Evolutionary conservation across 2,888 invertebrate species (phyloP), one percentile per base, ranked within the genome.

Genomic region (Harpalus rubripes): DNA sequence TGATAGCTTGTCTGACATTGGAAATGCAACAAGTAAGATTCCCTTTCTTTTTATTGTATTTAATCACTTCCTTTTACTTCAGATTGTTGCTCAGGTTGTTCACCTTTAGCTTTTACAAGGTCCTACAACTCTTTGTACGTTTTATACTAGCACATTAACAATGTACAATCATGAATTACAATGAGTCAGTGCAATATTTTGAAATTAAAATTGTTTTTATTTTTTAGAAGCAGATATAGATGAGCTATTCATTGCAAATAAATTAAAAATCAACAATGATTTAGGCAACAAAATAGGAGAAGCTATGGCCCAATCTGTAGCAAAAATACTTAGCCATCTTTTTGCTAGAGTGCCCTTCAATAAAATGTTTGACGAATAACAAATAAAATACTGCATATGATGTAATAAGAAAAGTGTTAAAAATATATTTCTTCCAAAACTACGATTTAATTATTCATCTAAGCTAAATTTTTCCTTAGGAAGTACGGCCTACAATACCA

Each of bases 281-380:
- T 18, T 59, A 2, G 59, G 59, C 15, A 15, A 8, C 15, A 59
- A 59, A 59, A 59, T 59, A 7, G 59, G 59, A 16, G 59, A 59
- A 59, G 15, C 59, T 1, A 59, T 59, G 6, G 59, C 59, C 8
- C 16, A 15, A 6, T 15, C 59, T 16, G 18, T 59, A 16, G 59
- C 59, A 18, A 59, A 59, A 59, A 59, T 59, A 18, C 59, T 59
- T 2, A 59, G 59, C 10, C 8, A 22, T 26, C 18, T 68, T n/a
- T 68, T 68, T 68, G 10, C 15, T 6, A 68, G 15, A 68, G 26
- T 68, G 4, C 39, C 68, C 12, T 68, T 68, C 68, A 68, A 18
- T 32, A n/a, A 68, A 18, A 7, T 68, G 10, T 68, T 68, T 26
- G 68, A 68, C 26, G 68, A 68, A 68, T 68, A 26, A 65, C 26